Conservation (phyloP, 2,888 invertebrate species). For the Tiliacea aurago region DNA sequence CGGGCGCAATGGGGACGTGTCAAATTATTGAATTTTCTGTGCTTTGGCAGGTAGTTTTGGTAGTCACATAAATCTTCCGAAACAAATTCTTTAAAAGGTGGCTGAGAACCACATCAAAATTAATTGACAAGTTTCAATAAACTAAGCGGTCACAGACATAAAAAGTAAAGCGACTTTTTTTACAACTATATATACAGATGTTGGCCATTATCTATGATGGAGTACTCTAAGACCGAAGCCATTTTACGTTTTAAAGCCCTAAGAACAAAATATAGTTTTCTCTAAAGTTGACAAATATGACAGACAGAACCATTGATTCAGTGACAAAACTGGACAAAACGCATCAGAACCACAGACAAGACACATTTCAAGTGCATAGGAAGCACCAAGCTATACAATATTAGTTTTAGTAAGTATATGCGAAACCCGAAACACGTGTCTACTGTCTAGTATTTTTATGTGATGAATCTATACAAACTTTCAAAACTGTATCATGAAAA, state of each 20-base stretch:
- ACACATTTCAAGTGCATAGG: neutral
- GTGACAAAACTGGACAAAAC: neutral
- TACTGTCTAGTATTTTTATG: too few species aligned
- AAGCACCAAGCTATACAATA: neutral
- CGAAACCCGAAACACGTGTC: too few species aligned
- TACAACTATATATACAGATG: neutral
- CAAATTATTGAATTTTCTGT: neutral
- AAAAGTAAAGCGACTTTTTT: neutral
- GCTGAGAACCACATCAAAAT: too few species aligned
- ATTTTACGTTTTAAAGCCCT: neutral
- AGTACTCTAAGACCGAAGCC: neutral
- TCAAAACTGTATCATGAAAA: too few species aligned
- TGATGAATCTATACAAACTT: too few species aligned
- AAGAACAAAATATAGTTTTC: neutral
- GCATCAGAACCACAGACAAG: neutral
- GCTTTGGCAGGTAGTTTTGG: too few species aligned
- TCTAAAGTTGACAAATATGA: neutral
- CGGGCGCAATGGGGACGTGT: neutral
- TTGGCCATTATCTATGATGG: neutral
- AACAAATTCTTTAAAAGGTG: neutral
- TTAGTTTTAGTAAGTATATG: too few species aligned
- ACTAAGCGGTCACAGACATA: too few species aligned
- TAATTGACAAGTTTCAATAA: too few species aligned
- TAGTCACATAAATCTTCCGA: neutral
- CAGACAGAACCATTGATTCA: neutral